These are phyloP conservation scores for Synergus laeviventris DNA, from an alignment of 2,888 invertebrate species.

Conservation along the genomic window DNA sequence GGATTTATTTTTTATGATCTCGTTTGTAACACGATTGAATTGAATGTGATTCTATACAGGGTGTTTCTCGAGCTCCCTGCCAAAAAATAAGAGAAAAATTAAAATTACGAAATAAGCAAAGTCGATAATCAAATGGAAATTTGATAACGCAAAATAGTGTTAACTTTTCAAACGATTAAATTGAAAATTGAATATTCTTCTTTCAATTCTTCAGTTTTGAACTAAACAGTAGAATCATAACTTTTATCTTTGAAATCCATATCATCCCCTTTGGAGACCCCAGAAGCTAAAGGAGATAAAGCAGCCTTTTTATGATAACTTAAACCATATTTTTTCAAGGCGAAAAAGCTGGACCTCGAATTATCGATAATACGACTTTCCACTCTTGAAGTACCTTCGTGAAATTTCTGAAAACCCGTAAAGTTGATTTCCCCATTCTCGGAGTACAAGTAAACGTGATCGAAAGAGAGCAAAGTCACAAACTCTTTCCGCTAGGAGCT, in stretches of 20 bases:
- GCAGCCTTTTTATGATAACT: conserved; percentile 6
- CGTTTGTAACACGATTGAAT: background rate
- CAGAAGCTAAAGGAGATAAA: background rate
- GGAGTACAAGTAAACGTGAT: background rate
- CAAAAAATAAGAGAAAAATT: too few species aligned
- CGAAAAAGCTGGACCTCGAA: background rate
- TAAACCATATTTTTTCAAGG: background rate
- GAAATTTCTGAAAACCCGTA: conserved; percentile 16
- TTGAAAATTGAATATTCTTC: background rate
- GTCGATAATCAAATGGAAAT: too few species aligned
- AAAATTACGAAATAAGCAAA: too few species aligned
- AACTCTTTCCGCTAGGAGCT: background rate
- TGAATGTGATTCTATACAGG: too few species aligned
- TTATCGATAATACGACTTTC: conserved; percentile 2
- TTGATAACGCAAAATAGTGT: too few species aligned
- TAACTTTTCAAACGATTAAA: background rate
- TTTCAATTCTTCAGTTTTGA: too few species aligned
- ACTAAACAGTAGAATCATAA: background rate
- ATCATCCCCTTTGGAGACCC: background rate
- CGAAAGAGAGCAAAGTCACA: conserved; percentile 4
- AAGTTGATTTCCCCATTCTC: background rate
- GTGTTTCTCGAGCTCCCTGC: too few species aligned
- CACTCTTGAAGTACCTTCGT: background rate
- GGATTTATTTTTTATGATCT: background rate
- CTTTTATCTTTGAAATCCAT: background rate